Conservation (phyloP, 37 sponge, comb jelly and placozoan species). For the Spongilla lacustris region DNA sequence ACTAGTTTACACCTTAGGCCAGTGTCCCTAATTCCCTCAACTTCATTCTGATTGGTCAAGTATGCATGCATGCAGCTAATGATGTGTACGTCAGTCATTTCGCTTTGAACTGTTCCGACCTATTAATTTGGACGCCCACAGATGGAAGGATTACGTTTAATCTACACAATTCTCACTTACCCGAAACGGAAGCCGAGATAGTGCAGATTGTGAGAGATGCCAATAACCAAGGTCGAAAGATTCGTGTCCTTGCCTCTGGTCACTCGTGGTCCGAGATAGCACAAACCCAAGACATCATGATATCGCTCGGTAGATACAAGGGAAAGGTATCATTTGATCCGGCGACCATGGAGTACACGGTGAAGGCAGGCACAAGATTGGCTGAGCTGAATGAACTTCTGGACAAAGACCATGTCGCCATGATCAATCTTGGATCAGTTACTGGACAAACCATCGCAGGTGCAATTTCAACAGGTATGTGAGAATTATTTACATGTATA, state of each 20-base stretch:
- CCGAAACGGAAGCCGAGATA: slow-evolving; percentile 55
- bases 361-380: slow-evolving; percentile 65
- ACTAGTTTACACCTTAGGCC: too few species aligned
- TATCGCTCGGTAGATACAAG: slow-evolving; percentile 60
- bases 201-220: slow-evolving; percentile 41
- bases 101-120: too few species aligned
- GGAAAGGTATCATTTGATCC: slow-evolving; percentile 53
- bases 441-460: slow-evolving; percentile 76
- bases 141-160: slow-evolving; percentile 45
- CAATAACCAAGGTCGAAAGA: slow-evolving; percentile 18
- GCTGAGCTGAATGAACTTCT: slow-evolving; percentile 31
- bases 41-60: too few species aligned
- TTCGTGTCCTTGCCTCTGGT: slow-evolving; percentile 69
- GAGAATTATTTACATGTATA: not conserved
- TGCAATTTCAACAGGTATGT: slow-evolving; percentile 71
- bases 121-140: not conserved
- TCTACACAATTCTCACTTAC: slow-evolving; percentile 18
- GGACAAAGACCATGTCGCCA: slow-evolving; percentile 39
- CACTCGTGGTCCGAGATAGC: slow-evolving; percentile 74
- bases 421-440: slow-evolving; percentile 55
- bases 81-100: too few species aligned
- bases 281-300: slow-evolving; percentile 33
- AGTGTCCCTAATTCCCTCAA: too few species aligned
- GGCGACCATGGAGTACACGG: slow-evolving; percentile 47
- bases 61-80: too few species aligned